phyloP scores from a whole-genome alignment of 2,888 invertebrate genomes.

The Achlya flavicornis region DNA sequence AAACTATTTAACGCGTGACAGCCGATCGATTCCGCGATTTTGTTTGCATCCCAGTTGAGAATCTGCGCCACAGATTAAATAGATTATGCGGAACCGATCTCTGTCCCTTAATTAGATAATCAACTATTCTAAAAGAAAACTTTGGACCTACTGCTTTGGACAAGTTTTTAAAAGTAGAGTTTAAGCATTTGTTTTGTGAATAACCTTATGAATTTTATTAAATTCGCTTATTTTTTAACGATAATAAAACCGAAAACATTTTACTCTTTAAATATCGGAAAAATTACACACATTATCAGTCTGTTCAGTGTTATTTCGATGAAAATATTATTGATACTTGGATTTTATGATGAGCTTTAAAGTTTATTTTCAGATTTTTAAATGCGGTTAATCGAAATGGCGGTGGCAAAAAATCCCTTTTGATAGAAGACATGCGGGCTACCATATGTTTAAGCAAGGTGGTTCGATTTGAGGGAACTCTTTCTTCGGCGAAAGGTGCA shows the following conservation, averaged over 20 bases:
- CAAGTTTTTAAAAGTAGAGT: no score
- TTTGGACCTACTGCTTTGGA: no score
- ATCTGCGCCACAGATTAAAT: background rate
- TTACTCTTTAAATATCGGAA: background rate
- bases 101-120: no score
- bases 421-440: conserved; percentile 58
- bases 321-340: conserved; percentile 3
- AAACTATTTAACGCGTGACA: conserved; percentile 49
- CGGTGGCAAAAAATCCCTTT: conserved; percentile 32
- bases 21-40: conserved; percentile 32
- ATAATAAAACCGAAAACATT: background rate
- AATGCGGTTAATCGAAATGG: conserved; percentile 17
- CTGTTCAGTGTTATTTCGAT: background rate
- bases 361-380: conserved; percentile 8
- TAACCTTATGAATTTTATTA: background rate
- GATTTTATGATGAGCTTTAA: conserved; percentile 1
- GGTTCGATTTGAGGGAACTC: conserved; percentile 63
- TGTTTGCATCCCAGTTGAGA: background rate
- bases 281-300: conserved; percentile 1
- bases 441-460: conserved; percentile 72
- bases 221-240: background rate
- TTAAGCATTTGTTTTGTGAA: background rate
- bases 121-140: no score
- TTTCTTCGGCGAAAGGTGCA: conserved; percentile 74
- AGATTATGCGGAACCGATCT: background rate